A percentile compares a stretch with the other conserved stretches of the same genome.
Evolutionary conservation across 1,140 invertebrate genomes (phyloP).

Genomic region (Luehdorfia chinensis): DNA sequence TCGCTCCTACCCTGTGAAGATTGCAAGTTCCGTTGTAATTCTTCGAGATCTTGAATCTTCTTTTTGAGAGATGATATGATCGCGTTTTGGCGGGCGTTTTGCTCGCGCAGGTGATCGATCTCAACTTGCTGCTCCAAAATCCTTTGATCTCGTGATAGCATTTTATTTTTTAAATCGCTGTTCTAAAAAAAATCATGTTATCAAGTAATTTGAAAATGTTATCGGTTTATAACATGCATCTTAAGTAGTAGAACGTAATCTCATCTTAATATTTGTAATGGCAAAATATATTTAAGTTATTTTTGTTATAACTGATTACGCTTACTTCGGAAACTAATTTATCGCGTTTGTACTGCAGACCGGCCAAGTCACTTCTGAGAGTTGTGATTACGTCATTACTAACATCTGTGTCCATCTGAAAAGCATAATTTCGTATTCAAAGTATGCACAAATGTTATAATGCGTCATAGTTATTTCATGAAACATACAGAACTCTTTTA

Average conservation of each 20-base stretch:
- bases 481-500: no score
- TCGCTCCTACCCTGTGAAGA: slow-evolving; percentile 81
- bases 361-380: slow-evolving; percentile 87
- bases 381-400: slow-evolving; percentile 83
- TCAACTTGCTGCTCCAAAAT: slow-evolving; percentile 83
- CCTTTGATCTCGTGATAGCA: slow-evolving; percentile 81
- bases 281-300: no score
- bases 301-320: neutral
- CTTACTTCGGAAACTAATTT: slow-evolving; percentile 85
- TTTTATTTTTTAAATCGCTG: slow-evolving; percentile 82
- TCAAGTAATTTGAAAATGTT: no score
- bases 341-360: slow-evolving; percentile 88
- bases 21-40: slow-evolving; percentile 83
- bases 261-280: no score
- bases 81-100: slow-evolving; percentile 87
- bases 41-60: slow-evolving; percentile 87
- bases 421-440: no score
- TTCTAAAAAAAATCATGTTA: slow-evolving; percentile 62
- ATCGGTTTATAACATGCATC: no score
- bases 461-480: no score
- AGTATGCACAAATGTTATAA: no score
- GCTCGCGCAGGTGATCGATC: slow-evolving; percentile 85
- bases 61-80: slow-evolving; percentile 87
- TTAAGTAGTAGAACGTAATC: no score
- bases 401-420: slow-evolving; percentile 77